These are phyloP conservation scores for Nemapogon koenigi DNA, from an alignment of 2,888 invertebrate genomes.

Conservation along the genomic window DNA sequence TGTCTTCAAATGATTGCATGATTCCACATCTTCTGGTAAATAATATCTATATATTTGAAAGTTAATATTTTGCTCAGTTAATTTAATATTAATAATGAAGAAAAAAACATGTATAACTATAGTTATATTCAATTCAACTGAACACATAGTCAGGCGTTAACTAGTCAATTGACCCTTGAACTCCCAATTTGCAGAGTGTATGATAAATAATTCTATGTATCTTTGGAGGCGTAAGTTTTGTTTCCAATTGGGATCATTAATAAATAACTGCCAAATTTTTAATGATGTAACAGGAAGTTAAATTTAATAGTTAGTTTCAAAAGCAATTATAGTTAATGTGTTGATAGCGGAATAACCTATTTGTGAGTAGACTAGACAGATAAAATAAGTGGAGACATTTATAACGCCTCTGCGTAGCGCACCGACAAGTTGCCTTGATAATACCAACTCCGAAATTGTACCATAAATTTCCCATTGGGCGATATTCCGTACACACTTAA, in stretches of 20 bases:
- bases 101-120: no score
- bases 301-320: slow-evolving; percentile 9
- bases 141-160: no score
- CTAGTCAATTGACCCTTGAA: no score
- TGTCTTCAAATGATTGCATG: no score
- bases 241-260: slow-evolving; percentile 7
- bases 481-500: slow-evolving; percentile 6
- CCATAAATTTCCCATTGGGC: slow-evolving; percentile 9
- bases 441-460: neutral
- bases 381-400: slow-evolving; percentile 9
- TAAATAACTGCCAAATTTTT: slow-evolving; percentile 8
- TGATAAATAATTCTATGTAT: no score
- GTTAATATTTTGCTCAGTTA: no score
- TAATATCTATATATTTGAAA: no score
- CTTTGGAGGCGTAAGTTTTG: slow-evolving; percentile 2
- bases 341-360: slow-evolving; percentile 3
- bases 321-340: slow-evolving; percentile 7
- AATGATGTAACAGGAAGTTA: slow-evolving; percentile 8
- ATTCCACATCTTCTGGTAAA: no score
- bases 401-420: slow-evolving; percentile 4
- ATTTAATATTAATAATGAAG: no score
- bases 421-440: neutral
- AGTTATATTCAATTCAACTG: no score
- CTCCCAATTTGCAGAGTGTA: no score
- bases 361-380: slow-evolving; percentile 8